Evolutionary conservation across 2,888 invertebrate genomes (phyloP).

Genomic region (Leucophora obtusa): DNA sequence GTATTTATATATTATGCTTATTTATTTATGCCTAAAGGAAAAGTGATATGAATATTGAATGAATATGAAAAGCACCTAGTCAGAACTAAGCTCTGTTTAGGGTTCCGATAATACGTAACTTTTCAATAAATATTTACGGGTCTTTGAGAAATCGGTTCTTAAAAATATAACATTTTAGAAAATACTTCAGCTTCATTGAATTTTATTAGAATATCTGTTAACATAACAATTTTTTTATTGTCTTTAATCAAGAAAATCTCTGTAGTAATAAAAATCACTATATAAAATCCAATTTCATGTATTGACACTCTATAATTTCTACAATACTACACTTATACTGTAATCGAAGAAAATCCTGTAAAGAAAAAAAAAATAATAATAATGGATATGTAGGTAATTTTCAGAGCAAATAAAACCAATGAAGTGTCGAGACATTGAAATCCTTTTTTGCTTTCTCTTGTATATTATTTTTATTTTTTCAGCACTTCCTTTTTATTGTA

Average conservation of each 20-base stretch:
- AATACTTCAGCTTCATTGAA: not conserved
- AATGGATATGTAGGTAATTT: constrained; percentile 49
- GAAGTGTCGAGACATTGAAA: constrained; percentile 54
- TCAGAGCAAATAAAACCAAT: constrained; percentile 56
- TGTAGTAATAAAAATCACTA: not conserved
- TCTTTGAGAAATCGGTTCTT: too few species aligned
- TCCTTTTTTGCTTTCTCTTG: constrained; percentile 27
- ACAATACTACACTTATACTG: constrained; percentile 8
- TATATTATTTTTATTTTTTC: constrained; percentile 21
- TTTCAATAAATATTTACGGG: too few species aligned
- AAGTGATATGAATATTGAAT: too few species aligned
- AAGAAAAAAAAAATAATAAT: constrained; percentile 12
- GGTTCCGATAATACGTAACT: too few species aligned
- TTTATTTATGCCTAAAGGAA: too few species aligned
- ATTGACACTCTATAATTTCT: constrained; percentile 35
- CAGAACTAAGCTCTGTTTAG: too few species aligned
- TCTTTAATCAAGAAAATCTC: constrained; percentile 1
- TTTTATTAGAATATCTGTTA: not conserved
- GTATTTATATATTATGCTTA: too few species aligned
- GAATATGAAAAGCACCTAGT: too few species aligned
- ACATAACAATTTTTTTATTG: not conserved
- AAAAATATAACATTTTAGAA: too few species aligned
- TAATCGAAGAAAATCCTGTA: constrained; percentile 25
- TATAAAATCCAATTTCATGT: constrained; percentile 12
- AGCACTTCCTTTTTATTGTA: constrained; percentile 17